phyloP scores from a whole-genome alignment of 2,888 invertebrate genomes.

The Drosophila meridionalis region DNA sequence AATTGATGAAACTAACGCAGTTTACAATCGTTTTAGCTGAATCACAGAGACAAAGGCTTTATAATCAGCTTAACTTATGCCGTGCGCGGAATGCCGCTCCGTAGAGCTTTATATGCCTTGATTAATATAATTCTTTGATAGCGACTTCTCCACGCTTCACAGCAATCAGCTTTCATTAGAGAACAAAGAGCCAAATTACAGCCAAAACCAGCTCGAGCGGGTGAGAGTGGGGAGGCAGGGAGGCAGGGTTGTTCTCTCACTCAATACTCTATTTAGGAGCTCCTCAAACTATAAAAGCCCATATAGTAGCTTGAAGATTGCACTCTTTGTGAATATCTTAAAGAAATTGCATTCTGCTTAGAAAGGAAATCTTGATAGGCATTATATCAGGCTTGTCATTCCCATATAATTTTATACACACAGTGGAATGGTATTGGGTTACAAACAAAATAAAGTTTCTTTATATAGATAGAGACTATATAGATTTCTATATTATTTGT shows the following conservation, averaged over 20 bases:
- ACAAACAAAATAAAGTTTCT: no score
- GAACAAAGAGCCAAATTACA: conserved; percentile 20
- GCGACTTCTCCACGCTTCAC: conserved; percentile 47
- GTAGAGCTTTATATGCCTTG: conserved; percentile 48
- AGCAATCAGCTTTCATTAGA: conserved; percentile 53
- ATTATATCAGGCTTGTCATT: no score
- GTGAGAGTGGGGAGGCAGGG: not conserved
- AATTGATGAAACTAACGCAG: conserved; percentile 39
- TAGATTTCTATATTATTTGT: no score
- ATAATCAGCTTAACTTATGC: conserved; percentile 55
- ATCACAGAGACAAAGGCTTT: conserved; percentile 14
- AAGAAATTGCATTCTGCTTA: no score
- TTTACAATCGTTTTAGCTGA: conserved; percentile 35
- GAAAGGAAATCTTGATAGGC: no score
- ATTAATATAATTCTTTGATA: conserved; percentile 70
- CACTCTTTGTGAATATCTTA: no score
- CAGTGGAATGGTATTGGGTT: no score
- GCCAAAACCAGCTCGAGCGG: conserved; percentile 2
- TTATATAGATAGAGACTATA: no score
- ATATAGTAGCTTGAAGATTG: no score
- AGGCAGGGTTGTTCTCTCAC: no score
- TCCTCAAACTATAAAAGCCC: not conserved
- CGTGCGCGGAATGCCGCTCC: no score
- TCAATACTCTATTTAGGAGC: not conserved
- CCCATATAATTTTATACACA: no score